These are phyloP conservation scores for Eupeodes luniger DNA, from an alignment of 2,888 invertebrate species.

Conservation along the genomic window DNA sequence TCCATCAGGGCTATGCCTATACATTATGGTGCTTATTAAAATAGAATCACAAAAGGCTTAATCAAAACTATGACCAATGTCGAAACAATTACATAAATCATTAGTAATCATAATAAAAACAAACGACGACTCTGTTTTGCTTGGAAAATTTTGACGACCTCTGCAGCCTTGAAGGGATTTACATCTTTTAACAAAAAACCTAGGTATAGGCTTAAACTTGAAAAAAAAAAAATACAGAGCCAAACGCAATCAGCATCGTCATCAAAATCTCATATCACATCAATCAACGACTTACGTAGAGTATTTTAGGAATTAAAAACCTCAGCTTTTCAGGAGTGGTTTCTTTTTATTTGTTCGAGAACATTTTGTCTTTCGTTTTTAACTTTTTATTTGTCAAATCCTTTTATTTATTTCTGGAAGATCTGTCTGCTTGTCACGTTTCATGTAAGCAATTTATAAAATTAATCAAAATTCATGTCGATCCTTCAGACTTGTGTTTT, in stretches of 20 bases:
- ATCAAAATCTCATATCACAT: conserved; percentile 22
- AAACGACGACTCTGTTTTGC: neutral
- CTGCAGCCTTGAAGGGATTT: conserved; percentile 27
- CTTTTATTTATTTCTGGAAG: conserved; percentile 20
- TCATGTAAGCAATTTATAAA: conserved; percentile 44
- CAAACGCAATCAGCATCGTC: neutral
- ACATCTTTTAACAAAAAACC: neutral
- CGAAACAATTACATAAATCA: conserved; percentile 46
- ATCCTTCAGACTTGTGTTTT: conserved; percentile 17
- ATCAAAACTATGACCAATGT: conserved; percentile 16
- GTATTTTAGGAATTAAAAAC: conserved; percentile 13
- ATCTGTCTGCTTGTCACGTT: conserved; percentile 44
- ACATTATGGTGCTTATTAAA: neutral
- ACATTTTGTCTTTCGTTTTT: conserved; percentile 7
- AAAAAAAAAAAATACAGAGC: neutral
- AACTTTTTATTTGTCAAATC: neutral
- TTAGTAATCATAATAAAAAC: conserved; percentile 33
- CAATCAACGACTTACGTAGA: conserved; percentile 24
- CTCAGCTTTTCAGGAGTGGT: neutral
- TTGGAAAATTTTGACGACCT: neutral
- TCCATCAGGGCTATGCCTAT: neutral
- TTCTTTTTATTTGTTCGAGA: neutral
- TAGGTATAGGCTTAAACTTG: neutral
- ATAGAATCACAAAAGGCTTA: conserved; percentile 12
- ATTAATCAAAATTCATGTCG: conserved; percentile 48